These are phyloP conservation scores for Phyllopteryx taeniolatus DNA, from an alignment of 2,113 vertebrate species.

Conservation along the genomic window DNA sequence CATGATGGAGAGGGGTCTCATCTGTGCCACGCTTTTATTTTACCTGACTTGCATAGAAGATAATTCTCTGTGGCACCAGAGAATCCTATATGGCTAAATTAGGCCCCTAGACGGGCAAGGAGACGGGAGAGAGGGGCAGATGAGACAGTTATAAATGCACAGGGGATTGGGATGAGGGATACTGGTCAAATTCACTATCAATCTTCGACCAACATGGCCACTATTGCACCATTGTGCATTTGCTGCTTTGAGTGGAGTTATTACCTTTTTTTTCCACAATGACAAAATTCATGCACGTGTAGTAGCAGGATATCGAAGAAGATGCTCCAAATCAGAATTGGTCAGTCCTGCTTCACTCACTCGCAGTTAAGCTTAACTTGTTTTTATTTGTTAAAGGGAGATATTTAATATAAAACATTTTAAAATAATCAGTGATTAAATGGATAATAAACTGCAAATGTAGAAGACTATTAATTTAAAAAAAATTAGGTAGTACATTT, in stretches of 20 bases:
- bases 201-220: constrained; percentile 50
- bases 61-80: constrained; percentile 71
- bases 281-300: background rate
- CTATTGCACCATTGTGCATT: constrained; percentile 49
- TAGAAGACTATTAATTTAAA: background rate
- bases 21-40: constrained; percentile 68
- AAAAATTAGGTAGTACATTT: background rate
- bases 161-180: constrained; percentile 67
- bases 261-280: constrained; percentile 13
- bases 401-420: background rate
- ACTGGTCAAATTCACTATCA: constrained; percentile 70
- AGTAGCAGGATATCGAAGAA: no score
- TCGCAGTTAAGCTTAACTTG: background rate
- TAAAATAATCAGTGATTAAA: background rate
- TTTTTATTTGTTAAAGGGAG: background rate
- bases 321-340: background rate
- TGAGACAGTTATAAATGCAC: constrained; percentile 70
- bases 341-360: background rate
- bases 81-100: constrained; percentile 75
- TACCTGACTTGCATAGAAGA: constrained; percentile 84
- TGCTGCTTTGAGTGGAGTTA: constrained; percentile 23
- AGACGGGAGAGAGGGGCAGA: constrained; percentile 65
- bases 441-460: background rate
- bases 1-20: constrained; percentile 85
- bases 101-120: constrained; percentile 70